Conservation (phyloP, 2,113 vertebrate species). For the Verasper variegatus region DNA sequence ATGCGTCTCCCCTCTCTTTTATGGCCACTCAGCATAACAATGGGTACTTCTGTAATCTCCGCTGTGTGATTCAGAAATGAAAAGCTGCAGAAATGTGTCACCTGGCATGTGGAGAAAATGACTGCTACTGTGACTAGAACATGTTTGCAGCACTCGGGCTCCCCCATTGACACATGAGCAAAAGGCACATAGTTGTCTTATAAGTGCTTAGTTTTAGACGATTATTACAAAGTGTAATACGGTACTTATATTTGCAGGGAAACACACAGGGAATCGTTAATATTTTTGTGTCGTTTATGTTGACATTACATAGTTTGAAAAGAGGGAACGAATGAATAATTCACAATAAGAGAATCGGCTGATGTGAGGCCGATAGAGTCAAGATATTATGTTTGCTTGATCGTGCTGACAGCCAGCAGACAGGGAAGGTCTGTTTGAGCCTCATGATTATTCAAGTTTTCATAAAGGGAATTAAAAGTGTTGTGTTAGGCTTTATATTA, state of each 20-base stretch:
- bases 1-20: constrained; percentile 54
- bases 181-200: constrained; percentile 11
- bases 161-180: constrained; percentile 33
- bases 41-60: constrained; percentile 63
- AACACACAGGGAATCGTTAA: constrained; percentile 41
- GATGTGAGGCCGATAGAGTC: constrained; percentile 32
- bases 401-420: constrained; percentile 23
- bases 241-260: constrained; percentile 48
- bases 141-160: constrained; percentile 33
- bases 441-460: constrained; percentile 21
- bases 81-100: constrained; percentile 62
- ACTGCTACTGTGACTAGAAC: constrained; percentile 21
- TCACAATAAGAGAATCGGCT: constrained; percentile 47
- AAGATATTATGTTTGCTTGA: constrained; percentile 49
- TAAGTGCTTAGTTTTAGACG: background rate
- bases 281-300: constrained; percentile 41
- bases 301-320: constrained; percentile 47
- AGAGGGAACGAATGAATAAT: constrained; percentile 60
- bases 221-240: too few relatives aligned
- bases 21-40: constrained; percentile 72
- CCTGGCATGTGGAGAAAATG: constrained; percentile 44
- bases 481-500: constrained; percentile 1
- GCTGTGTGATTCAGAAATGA: constrained; percentile 61
- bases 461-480: constrained; percentile 12
- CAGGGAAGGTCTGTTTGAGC: constrained; percentile 9